A percentile compares a stretch with the other conserved stretches of the same genome.
These are phyloP conservation scores for Alloscopus bannaensis DNA, from an alignment of 2,888 invertebrate genomes.

Conservation along the genomic window DNA sequence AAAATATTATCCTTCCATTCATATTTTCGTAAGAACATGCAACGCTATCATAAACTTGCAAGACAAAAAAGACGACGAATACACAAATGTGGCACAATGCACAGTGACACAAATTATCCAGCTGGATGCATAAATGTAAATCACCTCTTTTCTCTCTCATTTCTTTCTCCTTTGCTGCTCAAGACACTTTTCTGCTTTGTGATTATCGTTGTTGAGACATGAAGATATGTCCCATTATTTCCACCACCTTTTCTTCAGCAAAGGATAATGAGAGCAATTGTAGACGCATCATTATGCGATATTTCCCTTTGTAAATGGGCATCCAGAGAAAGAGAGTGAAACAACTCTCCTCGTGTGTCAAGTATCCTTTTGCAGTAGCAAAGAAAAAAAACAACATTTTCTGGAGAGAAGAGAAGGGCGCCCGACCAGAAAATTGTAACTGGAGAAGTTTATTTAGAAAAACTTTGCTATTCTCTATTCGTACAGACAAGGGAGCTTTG, in stretches of 20 bases:
- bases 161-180: neutral
- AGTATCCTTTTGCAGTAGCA: too few species aligned
- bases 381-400: neutral
- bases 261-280: too few species aligned
- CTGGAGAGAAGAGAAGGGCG: neutral
- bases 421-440: constrained; percentile 8
- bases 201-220: neutral
- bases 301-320: too few species aligned
- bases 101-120: constrained; percentile 38
- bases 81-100: neutral
- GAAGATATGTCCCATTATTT: neutral
- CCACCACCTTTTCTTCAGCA: constrained; percentile 3
- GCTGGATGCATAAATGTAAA: constrained; percentile 32
- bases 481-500: too few species aligned
- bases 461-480: too few species aligned
- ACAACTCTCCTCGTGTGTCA: too few species aligned
- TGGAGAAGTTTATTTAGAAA: constrained; percentile 7
- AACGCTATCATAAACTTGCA: neutral
- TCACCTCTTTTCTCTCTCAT: constrained; percentile 2
- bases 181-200: neutral
- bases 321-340: too few species aligned
- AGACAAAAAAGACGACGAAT: neutral
- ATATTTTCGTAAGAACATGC: too few species aligned
- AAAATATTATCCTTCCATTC: neutral
- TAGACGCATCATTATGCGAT: too few species aligned